A percentile compares a stretch with the other conserved stretches of the same genome.
Evolutionary conservation across 1,140 invertebrate species (phyloP).

Genomic region (Bemisia tabaci): DNA sequence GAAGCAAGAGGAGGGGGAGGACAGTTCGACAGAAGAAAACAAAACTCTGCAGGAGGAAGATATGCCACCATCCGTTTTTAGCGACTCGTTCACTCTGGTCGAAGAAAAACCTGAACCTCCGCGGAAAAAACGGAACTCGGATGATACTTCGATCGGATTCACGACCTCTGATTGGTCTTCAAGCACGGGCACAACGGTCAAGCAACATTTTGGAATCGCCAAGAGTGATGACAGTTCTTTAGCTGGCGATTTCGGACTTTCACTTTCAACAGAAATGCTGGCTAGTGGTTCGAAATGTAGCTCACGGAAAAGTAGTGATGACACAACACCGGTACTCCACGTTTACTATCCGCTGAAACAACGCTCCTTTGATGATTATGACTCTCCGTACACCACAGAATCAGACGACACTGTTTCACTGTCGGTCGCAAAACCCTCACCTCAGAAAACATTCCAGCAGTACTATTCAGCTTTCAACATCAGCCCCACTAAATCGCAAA

Average conservation of each 20-base stretch:
- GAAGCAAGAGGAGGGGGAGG: slow-evolving; percentile 16
- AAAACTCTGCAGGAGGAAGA: slow-evolving; percentile 40
- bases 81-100: slow-evolving; percentile 16
- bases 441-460: not conserved
- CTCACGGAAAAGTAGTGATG: slow-evolving; percentile 20
- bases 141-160: slow-evolving; percentile 67
- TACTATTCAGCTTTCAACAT: not conserved
- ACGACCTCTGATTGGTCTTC: slow-evolving; percentile 75
- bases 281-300: slow-evolving; percentile 6
- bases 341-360: slow-evolving; percentile 9
- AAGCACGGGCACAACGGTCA: slow-evolving; percentile 23
- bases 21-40: slow-evolving; percentile 23
- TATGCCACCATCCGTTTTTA: slow-evolving; percentile 14
- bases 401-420: slow-evolving; percentile 22
- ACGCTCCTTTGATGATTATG: slow-evolving; percentile 21
- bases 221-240: slow-evolving; percentile 23
- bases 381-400: slow-evolving; percentile 24
- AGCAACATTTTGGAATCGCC: slow-evolving; percentile 20
- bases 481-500: not conserved
- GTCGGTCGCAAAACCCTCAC: not conserved
- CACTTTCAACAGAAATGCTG: slow-evolving; percentile 21
- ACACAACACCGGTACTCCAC: slow-evolving; percentile 1
- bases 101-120: slow-evolving; percentile 39
- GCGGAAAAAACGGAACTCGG: slow-evolving; percentile 49
- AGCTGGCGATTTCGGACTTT: slow-evolving; percentile 21